Evolutionary conservation across 1,140 invertebrate genomes (phyloP).

Genomic region (Cataglyphis hispanica): DNA sequence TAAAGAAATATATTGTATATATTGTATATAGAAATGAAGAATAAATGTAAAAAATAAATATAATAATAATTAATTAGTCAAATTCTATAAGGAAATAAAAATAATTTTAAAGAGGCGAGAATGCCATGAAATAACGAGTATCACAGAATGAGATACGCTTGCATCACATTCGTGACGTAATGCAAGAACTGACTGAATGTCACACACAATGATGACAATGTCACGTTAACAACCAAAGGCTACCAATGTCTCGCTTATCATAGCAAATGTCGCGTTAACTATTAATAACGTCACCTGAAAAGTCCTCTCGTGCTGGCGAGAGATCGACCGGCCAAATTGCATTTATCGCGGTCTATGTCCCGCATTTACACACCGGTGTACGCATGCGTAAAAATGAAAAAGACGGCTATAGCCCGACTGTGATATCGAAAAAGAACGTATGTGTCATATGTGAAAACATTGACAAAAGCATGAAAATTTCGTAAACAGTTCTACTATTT

Average conservation of each 20-base stretch:
- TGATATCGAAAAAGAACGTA: not conserved
- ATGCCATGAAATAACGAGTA: not conserved
- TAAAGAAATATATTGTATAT: not conserved
- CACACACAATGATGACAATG: slow-evolving; percentile 36
- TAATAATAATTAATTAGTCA: not conserved
- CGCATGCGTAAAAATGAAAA: not conserved
- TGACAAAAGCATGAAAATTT: no score
- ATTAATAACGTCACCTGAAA: not conserved
- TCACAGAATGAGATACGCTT: not conserved
- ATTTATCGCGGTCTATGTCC: not conserved
- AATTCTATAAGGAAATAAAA: not conserved
- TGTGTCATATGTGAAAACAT: no score
- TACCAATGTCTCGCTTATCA: not conserved
- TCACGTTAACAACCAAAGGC: not conserved
- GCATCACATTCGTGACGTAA: slow-evolving; percentile 44
- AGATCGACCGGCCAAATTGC: not conserved
- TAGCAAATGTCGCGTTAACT: slow-evolving; percentile 20
- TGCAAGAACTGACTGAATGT: slow-evolving; percentile 34
- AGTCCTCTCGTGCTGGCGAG: not conserved
- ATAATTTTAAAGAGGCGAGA: not conserved
- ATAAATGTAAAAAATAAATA: not conserved
- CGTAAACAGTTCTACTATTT: no score
- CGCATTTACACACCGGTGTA: not conserved
- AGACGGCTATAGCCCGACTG: no score
- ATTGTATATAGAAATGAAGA: not conserved